Evolutionary conservation across 1,140 invertebrate species (phyloP).

Genomic region (Apis mellifera): Amel_HAv3.1 CM009936.2:7060001-7060500

Average conservation of each 20-base stretch:
- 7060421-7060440: slow-evolving; percentile 95
- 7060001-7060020: slow-evolving; percentile 86
- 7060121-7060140: slow-evolving; percentile 66
- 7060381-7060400: slow-evolving; percentile 92
- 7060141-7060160: slow-evolving; percentile 72
- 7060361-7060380: slow-evolving; percentile 96
- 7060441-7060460: slow-evolving; percentile 92
- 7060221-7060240: background rate
- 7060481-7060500: slow-evolving; percentile 96
- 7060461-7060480: slow-evolving; percentile 90
- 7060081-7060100: slow-evolving; percentile 73
- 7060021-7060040: slow-evolving; percentile 93
- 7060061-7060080: slow-evolving; percentile 78
- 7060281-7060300: slow-evolving; percentile 77
- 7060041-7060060: slow-evolving; percentile 87
- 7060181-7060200: slow-evolving; percentile 74
- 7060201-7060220: slow-evolving; percentile 7
- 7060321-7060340: slow-evolving; percentile 94
- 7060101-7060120: slow-evolving; percentile 75
- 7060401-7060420: slow-evolving; percentile 91
- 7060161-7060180: slow-evolving; percentile 71
- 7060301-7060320: slow-evolving; percentile 88
- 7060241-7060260: slow-evolving; percentile 4
- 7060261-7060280: slow-evolving; percentile 76
- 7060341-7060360: slow-evolving; percentile 96